A percentile compares a stretch with the other conserved stretches of the same genome.
phyloP scores from a whole-genome alignment of 2,888 invertebrate species.

The Ochropleura plecta region DNA sequence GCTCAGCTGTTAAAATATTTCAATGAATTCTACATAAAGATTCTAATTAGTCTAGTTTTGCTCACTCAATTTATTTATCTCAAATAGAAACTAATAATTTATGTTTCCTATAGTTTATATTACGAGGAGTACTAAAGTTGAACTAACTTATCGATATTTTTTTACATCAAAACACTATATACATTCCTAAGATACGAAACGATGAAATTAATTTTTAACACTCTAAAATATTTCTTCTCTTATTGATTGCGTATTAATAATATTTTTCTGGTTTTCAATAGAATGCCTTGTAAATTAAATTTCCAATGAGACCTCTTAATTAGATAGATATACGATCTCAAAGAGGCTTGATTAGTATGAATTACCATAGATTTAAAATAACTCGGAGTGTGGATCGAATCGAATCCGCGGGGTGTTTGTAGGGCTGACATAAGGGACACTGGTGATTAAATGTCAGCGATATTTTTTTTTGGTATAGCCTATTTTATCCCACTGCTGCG shows the following conservation, averaged over 20 bases:
- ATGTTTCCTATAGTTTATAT: conserved; percentile 46
- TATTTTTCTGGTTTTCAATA: conserved; percentile 59
- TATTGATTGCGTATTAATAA: conserved; percentile 56
- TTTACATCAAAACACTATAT: conserved; percentile 27
- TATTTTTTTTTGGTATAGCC: no score
- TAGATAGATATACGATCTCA: conserved; percentile 62
- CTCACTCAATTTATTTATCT: conserved; percentile 61
- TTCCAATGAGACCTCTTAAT: conserved; percentile 61
- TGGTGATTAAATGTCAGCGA: background rate
- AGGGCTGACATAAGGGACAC: conserved; percentile 46
- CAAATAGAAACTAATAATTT: conserved; percentile 45
- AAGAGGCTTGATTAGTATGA: conserved; percentile 61
- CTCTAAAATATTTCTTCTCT: conserved; percentile 50
- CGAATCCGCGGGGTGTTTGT: conserved; percentile 51
- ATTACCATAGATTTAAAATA: conserved; percentile 68
- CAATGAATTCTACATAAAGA: conserved; percentile 77
- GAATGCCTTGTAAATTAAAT: conserved; percentile 57
- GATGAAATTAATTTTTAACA: conserved; percentile 52
- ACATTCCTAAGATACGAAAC: conserved; percentile 31
- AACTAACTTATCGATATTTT: conserved; percentile 29
- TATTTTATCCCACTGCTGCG: no score
- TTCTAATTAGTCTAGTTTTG: conserved; percentile 74
- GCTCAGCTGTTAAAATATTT: conserved; percentile 76
- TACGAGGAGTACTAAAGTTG: conserved; percentile 19
- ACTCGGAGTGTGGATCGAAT: conserved; percentile 64